Conservation (phyloP, 2,113 vertebrate genomes). For the Hemibagrus wyckioides region DNA sequence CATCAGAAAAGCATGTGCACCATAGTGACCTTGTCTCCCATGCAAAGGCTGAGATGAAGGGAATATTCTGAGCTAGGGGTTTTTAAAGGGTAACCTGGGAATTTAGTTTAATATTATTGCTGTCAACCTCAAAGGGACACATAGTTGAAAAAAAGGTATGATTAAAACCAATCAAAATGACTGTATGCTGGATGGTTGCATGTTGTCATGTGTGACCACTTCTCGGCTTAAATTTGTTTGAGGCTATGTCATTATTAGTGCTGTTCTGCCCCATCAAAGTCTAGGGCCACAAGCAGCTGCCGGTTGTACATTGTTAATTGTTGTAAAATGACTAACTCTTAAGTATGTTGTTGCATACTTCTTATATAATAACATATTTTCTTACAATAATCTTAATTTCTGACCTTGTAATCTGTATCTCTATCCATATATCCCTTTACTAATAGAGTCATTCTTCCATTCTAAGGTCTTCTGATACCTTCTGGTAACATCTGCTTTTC, state of each 20-base stretch:
- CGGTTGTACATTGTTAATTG: background rate
- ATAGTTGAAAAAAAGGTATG: background rate
- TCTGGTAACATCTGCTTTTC: slow-evolving; percentile 28
- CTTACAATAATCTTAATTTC: background rate
- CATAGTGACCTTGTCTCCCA: background rate
- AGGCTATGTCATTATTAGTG: background rate
- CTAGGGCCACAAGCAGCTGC: background rate
- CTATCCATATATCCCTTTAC: background rate
- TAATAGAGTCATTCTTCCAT: slow-evolving; percentile 50
- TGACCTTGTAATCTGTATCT: background rate
- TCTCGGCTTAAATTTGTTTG: background rate
- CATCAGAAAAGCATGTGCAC: background rate
- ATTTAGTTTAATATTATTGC: background rate
- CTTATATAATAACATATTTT: background rate
- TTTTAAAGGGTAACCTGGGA: background rate
- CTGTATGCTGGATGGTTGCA: background rate
- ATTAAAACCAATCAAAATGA: background rate
- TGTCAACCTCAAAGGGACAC: background rate
- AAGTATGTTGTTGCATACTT: background rate
- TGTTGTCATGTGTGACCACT: background rate
- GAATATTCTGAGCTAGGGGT: background rate
- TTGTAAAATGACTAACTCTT: background rate
- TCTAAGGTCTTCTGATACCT: slow-evolving; percentile 38
- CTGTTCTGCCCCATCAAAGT: background rate
- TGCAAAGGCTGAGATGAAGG: background rate